These are phyloP conservation scores for Bibio marci DNA, from an alignment of 2,888 invertebrate species.

Conservation along the genomic window DNA sequence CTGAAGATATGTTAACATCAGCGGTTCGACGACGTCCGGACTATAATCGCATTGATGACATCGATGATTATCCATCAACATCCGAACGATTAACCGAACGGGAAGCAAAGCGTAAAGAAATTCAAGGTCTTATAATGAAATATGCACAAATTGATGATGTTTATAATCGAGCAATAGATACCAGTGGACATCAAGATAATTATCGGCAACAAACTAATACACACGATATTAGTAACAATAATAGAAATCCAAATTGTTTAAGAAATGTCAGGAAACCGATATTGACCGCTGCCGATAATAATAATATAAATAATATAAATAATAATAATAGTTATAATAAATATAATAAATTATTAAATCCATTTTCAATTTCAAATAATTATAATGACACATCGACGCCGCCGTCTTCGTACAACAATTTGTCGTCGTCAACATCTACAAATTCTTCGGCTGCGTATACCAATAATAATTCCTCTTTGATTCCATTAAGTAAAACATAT, in stretches of 20 bases:
- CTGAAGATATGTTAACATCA: slow-evolving; percentile 12
- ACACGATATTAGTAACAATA: slow-evolving; percentile 12
- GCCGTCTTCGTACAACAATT: neutral
- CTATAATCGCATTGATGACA: neutral
- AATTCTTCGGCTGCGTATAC: neutral
- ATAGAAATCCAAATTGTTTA: too few species aligned
- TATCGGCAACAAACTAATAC: slow-evolving; percentile 20
- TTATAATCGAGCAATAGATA: slow-evolving; percentile 37
- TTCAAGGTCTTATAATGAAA: slow-evolving; percentile 64
- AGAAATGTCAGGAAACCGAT: too few species aligned
- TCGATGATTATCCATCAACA: slow-evolving; percentile 24
- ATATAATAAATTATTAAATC: too few species aligned
- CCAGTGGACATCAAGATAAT: too few species aligned
- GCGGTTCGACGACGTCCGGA: slow-evolving; percentile 16
- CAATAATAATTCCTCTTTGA: neutral
- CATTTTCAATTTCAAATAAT: too few species aligned
- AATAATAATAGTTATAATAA: neutral
- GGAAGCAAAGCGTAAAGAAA: slow-evolving; percentile 66
- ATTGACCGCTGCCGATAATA: too few species aligned
- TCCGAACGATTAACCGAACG: slow-evolving; percentile 42
- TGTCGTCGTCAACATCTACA: neutral
- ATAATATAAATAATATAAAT: neutral
- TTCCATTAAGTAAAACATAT: slow-evolving; percentile 5
- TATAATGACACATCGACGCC: neutral
- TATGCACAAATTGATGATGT: slow-evolving; percentile 64